A percentile compares a stretch with the other conserved stretches of the same genome.
Conservation (phyloP, 2,113 vertebrate genomes). For the Lepisosteus osseus region DNA sequence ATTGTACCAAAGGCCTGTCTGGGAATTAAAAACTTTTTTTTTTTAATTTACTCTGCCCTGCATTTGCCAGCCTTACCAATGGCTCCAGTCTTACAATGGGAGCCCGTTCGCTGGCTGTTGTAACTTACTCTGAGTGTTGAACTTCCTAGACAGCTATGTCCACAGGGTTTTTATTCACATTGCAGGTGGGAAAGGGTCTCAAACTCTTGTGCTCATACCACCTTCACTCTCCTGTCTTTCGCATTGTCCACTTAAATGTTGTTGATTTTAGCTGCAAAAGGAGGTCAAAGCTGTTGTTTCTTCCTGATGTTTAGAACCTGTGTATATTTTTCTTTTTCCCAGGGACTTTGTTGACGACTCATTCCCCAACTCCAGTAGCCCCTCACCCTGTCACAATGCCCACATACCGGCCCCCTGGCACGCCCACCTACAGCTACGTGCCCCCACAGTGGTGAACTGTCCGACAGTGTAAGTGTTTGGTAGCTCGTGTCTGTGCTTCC, state of each 20-base stretch:
- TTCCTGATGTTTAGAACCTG: neutral
- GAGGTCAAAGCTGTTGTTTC: neutral
- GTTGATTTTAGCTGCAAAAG: neutral
- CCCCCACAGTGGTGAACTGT: conserved; percentile 92
- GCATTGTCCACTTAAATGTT: neutral
- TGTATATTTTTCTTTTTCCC: conserved; percentile 7
- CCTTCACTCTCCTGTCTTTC: neutral
- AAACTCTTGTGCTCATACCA: neutral
- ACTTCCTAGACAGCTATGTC: too few species aligned
- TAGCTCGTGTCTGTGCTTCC: too few species aligned
- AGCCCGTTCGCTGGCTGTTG: too few species aligned
- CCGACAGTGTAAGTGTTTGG: conserved; percentile 66
- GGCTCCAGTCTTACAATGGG: too few species aligned
- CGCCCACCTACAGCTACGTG: conserved; percentile 97
- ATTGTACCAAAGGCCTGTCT: too few species aligned
- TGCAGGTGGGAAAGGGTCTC: too few species aligned
- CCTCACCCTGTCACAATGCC: conserved; percentile 91
- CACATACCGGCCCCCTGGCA: conserved; percentile 87
- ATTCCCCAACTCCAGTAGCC: conserved; percentile 86
- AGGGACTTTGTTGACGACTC: conserved; percentile 89
- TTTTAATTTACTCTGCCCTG: neutral
- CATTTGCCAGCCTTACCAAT: too few species aligned
- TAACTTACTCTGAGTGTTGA: too few species aligned
- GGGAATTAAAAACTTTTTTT: neutral
- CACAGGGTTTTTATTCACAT: too few species aligned